A percentile compares a stretch with the other conserved stretches of the same genome.
phyloP scores from a whole-genome alignment of 2,797 vertebrate species.

The Tokudaia tokunoshimensis region DNA sequence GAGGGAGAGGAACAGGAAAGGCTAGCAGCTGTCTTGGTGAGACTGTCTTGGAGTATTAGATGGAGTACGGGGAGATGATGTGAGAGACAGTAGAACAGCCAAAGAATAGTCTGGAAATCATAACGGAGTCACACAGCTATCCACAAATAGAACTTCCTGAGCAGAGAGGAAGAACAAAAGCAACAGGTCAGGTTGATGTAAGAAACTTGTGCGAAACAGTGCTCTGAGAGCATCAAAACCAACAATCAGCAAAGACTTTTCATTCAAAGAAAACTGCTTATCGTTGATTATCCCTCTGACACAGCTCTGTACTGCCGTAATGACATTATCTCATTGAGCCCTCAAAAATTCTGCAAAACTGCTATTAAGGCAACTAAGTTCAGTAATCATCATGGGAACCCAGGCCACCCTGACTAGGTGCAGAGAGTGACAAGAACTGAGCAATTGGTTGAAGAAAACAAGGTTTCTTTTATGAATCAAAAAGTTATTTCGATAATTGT shows the following conservation, averaged over 20 bases:
- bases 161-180: not conserved
- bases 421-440: not conserved
- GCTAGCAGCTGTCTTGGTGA: not conserved
- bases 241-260: not conserved
- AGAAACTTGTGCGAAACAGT: not conserved
- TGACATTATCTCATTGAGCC: not conserved
- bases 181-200: not conserved
- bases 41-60: not conserved
- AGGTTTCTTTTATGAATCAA: not conserved
- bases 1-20: not conserved
- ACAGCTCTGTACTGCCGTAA: not conserved
- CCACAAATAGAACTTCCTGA: not conserved
- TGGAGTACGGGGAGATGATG: not conserved
- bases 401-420: not conserved
- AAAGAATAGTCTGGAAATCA: not conserved
- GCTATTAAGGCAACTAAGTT: not conserved
- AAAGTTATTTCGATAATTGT: not conserved
- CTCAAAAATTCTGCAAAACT: not conserved
- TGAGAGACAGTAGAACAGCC: not conserved
- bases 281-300: not conserved
- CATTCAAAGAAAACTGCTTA: conserved; percentile 9
- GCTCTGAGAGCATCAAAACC: not conserved
- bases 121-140: not conserved
- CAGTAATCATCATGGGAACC: not conserved
- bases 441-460: not conserved